These are phyloP conservation scores for Zophobas atratus DNA, from an alignment of 1,140 invertebrate species.

Conservation along the genomic window DNA sequence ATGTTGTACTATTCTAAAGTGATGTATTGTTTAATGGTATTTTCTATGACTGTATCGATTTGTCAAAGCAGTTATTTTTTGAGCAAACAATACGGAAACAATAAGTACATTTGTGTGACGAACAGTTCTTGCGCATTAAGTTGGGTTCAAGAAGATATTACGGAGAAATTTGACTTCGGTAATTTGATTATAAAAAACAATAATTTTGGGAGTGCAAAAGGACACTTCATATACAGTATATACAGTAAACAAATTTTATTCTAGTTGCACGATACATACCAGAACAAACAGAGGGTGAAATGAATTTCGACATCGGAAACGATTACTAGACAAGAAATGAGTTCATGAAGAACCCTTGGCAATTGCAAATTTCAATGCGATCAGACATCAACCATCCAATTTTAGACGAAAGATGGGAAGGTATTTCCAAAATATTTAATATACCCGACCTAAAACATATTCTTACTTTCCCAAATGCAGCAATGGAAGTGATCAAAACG, in stretches of 20 bases:
- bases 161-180: no score
- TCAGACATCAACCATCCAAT: not conserved
- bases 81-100: not conserved
- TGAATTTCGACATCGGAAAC: not conserved
- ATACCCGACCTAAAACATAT: no score
- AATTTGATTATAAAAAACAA: no score
- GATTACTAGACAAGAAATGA: not conserved
- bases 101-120: not conserved
- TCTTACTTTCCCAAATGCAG: no score
- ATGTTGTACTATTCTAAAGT: no score
- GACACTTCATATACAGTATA: no score
- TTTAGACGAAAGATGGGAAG: not conserved
- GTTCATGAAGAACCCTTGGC: not conserved
- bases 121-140: not conserved
- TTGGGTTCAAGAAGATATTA: not conserved
- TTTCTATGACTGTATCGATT: no score
- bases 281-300: not conserved
- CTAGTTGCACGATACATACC: not conserved
- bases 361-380: not conserved
- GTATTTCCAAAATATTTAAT: no score
- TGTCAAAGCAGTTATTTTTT: no score
- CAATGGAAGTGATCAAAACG: not conserved
- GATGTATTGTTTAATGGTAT: no score
- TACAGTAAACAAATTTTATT: no score
- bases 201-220: no score